Percentiles rank a stretch among this genome's conserved stretches.
These are phyloP conservation scores for Sphyrna mokarran DNA, from an alignment of 2,113 vertebrate species.

Conservation along the genomic window DNA sequence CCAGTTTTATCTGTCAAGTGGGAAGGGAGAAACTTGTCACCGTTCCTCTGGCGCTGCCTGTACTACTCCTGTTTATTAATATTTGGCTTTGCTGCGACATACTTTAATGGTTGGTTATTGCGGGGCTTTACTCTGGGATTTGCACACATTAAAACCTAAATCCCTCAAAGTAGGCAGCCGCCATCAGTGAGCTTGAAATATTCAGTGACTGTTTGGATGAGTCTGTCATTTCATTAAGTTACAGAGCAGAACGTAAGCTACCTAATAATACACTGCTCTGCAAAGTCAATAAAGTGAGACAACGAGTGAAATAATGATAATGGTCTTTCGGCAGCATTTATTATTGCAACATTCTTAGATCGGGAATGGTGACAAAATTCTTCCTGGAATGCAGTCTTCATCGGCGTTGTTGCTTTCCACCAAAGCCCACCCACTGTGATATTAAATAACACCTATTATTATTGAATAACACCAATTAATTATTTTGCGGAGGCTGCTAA, in stretches of 20 bases:
- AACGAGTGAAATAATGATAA: neutral
- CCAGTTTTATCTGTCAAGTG: too few species aligned
- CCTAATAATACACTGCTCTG: neutral
- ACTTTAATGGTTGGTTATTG: conserved; percentile 4
- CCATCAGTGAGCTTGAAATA: neutral
- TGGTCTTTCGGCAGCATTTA: neutral
- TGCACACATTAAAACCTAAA: conserved; percentile 19
- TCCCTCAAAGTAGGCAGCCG: neutral
- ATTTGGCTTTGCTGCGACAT: neutral
- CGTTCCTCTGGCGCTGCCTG: neutral
- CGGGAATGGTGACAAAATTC: neutral
- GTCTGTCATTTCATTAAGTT: neutral
- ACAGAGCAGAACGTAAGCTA: neutral
- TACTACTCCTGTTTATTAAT: neutral
- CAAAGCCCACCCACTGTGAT: neutral
- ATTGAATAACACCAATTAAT: neutral
- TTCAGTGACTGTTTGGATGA: neutral
- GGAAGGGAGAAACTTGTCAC: too few species aligned
- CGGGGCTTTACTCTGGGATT: neutral
- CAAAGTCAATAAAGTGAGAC: neutral
- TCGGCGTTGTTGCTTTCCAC: neutral
- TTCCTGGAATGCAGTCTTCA: neutral
- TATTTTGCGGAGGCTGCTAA: too few species aligned
- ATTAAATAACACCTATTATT: neutral
- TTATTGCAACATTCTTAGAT: neutral